phyloP scores from a whole-genome alignment of 1,140 invertebrate genomes.

The Drosophila leontia region DNA sequence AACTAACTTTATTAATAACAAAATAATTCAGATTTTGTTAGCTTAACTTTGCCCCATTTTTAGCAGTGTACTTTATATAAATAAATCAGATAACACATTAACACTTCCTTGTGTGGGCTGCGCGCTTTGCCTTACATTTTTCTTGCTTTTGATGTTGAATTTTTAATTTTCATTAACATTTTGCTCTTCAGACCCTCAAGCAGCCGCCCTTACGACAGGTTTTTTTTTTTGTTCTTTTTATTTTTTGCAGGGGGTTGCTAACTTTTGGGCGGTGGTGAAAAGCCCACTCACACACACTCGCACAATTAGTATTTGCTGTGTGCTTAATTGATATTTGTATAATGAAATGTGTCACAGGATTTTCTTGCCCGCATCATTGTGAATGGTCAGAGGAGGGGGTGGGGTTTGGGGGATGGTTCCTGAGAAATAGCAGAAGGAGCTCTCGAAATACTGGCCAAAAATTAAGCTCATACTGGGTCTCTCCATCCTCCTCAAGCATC shows the following conservation, averaged over 20 bases:
- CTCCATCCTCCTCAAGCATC: neutral
- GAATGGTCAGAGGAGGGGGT: slow-evolving; percentile 1
- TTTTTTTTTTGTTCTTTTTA: neutral
- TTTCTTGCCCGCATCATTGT: slow-evolving; percentile 69
- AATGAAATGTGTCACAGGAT: slow-evolving; percentile 78
- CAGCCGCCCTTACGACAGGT: slow-evolving; percentile 57
- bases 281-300: slow-evolving; percentile 7
- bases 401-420: neutral
- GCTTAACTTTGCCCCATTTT: neutral
- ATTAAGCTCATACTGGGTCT: neutral
- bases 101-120: slow-evolving; percentile 55
- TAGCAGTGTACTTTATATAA: slow-evolving; percentile 56
- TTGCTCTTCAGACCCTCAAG: slow-evolving; percentile 17
- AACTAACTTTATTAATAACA: neutral
- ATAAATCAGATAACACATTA: slow-evolving; percentile 83
- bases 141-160: slow-evolving; percentile 79
- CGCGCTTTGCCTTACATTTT: slow-evolving; percentile 57
- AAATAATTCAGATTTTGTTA: neutral
- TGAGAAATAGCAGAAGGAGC: slow-evolving; percentile 39
- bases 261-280: slow-evolving; percentile 37
- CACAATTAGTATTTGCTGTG: slow-evolving; percentile 74
- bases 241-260: slow-evolving; percentile 26
- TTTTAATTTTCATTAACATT: slow-evolving; percentile 80
- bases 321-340: slow-evolving; percentile 82
- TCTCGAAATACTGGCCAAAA: slow-evolving; percentile 9